A percentile compares a stretch with the other conserved stretches of the same genome.
Conservation (phyloP, 2,888 invertebrate species). For the Dinocampus coccinellae region DNA sequence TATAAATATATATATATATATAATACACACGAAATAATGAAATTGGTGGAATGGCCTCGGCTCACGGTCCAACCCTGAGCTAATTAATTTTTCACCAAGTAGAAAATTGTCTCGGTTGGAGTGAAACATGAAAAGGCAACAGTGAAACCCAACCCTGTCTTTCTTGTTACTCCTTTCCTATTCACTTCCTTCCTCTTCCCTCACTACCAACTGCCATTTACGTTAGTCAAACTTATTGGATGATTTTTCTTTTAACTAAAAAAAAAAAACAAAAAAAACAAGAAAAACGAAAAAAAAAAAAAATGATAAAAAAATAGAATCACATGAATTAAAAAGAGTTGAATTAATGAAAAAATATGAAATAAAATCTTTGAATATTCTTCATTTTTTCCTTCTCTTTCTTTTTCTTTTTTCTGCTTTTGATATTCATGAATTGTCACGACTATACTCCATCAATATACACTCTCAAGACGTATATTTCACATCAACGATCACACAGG, state of each 20-base stretch:
- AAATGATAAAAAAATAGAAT: too few species aligned
- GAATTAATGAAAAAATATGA: background rate
- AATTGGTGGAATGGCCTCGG: background rate
- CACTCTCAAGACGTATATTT: background rate
- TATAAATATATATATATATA: background rate
- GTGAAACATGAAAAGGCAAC: constrained; percentile 26
- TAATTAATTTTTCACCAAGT: constrained; percentile 42
- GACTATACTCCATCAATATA: background rate
- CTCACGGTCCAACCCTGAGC: constrained; percentile 15
- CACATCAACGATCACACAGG: background rate
- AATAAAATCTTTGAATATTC: background rate
- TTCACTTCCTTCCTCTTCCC: too few species aligned
- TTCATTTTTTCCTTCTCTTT: background rate
- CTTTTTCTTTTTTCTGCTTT: too few species aligned
- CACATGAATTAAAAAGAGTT: too few species aligned
- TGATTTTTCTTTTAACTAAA: background rate
- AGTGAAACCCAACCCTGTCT: background rate
- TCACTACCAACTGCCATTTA: background rate
- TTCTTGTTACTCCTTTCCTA: background rate
- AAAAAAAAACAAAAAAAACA: background rate
- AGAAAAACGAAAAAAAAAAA: too few species aligned
- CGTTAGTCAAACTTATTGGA: background rate
- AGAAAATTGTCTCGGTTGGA: constrained; percentile 33
- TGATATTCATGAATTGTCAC: background rate
- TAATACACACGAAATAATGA: background rate